A percentile compares a stretch with the other conserved stretches of the same genome.
These are phyloP conservation scores for Lepus townsendii DNA, from an alignment of 2,797 vertebrate genomes.

Conservation along the genomic window DNA sequence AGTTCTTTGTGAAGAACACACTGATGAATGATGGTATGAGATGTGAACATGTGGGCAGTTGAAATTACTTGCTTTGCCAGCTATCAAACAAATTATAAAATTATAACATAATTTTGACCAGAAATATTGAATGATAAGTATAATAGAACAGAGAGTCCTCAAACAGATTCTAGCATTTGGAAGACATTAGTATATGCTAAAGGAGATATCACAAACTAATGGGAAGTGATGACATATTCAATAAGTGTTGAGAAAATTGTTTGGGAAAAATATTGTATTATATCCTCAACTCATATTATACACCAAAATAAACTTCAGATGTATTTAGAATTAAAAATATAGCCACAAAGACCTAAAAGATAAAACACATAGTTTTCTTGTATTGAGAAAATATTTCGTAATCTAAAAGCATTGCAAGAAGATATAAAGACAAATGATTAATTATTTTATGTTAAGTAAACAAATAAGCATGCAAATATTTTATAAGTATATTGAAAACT, in stretches of 20 bases:
- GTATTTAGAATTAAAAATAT: slow-evolving; percentile 58
- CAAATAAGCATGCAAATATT: not conserved
- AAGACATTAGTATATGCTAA: not conserved
- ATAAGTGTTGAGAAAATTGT: slow-evolving; percentile 51
- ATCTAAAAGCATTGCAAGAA: slow-evolving; percentile 22
- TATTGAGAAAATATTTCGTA: slow-evolving; percentile 55
- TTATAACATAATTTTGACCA: not conserved
- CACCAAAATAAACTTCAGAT: slow-evolving; percentile 61
- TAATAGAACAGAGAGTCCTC: not conserved
- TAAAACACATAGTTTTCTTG: slow-evolving; percentile 14
- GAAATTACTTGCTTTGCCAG: slow-evolving; percentile 20
- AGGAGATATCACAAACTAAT: slow-evolving; percentile 45
- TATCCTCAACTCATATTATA: not conserved
- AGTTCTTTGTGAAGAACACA: slow-evolving; percentile 53
- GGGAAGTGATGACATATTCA: slow-evolving; percentile 19
- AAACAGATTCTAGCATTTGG: slow-evolving; percentile 11
- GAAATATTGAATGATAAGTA: slow-evolving; percentile 7
- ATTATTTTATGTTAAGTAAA: slow-evolving; percentile 16
- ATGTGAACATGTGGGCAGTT: slow-evolving; percentile 56
- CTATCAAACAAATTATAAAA: slow-evolving; percentile 38
- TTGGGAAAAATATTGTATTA: slow-evolving; percentile 37
- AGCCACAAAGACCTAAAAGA: not conserved
- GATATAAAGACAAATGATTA: slow-evolving; percentile 31
- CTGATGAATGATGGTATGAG: slow-evolving; percentile 5
- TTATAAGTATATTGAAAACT: slow-evolving; percentile 23